Evolutionary conservation across 2,113 vertebrate genomes (phyloP).

Genomic region (Cephalophus harveyi): DNA sequence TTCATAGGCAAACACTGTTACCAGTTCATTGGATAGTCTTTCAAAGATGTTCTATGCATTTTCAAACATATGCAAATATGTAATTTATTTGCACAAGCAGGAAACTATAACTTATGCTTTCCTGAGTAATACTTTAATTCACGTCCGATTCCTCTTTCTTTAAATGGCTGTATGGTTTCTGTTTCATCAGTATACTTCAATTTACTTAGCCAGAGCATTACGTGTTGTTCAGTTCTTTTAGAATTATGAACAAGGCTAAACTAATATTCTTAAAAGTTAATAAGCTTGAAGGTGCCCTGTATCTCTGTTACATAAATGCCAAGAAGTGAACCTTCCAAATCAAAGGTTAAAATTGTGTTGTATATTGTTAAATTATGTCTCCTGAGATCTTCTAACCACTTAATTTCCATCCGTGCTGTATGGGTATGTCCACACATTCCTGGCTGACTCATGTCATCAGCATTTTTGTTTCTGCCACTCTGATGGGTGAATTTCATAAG

Average conservation of each 20-base stretch:
- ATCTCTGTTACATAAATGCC: not conserved
- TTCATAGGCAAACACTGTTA: not conserved
- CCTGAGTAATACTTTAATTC: not conserved
- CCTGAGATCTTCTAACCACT: not conserved
- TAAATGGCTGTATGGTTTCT: not conserved
- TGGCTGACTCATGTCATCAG: fast-evolving
- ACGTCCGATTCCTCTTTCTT: not conserved
- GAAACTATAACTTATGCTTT: not conserved
- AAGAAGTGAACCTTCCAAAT: not conserved
- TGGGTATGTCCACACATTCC: not conserved
- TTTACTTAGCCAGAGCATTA: not conserved
- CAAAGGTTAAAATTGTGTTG: not conserved
- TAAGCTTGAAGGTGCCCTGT: not conserved
- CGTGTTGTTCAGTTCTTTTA: not conserved
- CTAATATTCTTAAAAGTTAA: not conserved
- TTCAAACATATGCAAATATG: not conserved
- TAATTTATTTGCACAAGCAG: not conserved
- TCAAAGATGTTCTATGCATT: not conserved
- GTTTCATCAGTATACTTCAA: not conserved
- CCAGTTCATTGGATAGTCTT: not conserved
- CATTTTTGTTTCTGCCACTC: not conserved
- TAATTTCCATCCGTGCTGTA: fast-evolving
- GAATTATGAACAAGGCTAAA: not conserved
- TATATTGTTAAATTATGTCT: not conserved
- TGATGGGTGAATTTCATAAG: not conserved